These are phyloP conservation scores for Scaptomyza reducta DNA, from an alignment of 2,888 invertebrate genomes.

Conservation along the genomic window DNA sequence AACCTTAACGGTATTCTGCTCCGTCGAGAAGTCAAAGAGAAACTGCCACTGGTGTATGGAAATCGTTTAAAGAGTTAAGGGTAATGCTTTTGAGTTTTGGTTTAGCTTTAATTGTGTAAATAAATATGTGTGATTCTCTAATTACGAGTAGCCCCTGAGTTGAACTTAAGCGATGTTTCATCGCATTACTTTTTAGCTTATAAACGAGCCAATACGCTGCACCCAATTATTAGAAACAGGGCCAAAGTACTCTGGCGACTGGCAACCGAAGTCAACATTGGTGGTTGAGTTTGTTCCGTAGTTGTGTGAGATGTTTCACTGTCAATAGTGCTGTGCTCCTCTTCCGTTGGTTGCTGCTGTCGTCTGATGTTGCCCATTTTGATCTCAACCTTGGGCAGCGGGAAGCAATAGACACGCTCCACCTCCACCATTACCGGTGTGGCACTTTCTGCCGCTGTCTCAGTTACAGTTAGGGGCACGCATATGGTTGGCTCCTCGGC, in stretches of 20 bases:
- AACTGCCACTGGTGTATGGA: neutral
- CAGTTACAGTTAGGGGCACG: constrained; percentile 75
- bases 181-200: constrained; percentile 32
- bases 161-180: constrained; percentile 31
- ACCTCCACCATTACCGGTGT: constrained; percentile 63
- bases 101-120: constrained; percentile 44
- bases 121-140: constrained; percentile 35
- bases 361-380: constrained; percentile 42
- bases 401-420: constrained; percentile 79
- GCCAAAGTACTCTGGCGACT: neutral
- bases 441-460: constrained; percentile 62
- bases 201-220: constrained; percentile 16
- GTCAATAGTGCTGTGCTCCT: constrained; percentile 23
- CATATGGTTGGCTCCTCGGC: constrained; percentile 78
- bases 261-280: constrained; percentile 22
- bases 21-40: constrained; percentile 37
- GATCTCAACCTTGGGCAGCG: constrained; percentile 74
- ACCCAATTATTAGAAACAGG: constrained; percentile 33
- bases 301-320: constrained; percentile 13
- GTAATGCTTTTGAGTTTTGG: constrained; percentile 15
- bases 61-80: neutral
- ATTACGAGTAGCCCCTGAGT: constrained; percentile 66
- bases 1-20: constrained; percentile 59
- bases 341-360: constrained; percentile 17
- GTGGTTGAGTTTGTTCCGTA: constrained; percentile 25